Base-by-base conservation (phyloP, 2,888 invertebrate species). In the Hypercompe scribonia region DNA sequence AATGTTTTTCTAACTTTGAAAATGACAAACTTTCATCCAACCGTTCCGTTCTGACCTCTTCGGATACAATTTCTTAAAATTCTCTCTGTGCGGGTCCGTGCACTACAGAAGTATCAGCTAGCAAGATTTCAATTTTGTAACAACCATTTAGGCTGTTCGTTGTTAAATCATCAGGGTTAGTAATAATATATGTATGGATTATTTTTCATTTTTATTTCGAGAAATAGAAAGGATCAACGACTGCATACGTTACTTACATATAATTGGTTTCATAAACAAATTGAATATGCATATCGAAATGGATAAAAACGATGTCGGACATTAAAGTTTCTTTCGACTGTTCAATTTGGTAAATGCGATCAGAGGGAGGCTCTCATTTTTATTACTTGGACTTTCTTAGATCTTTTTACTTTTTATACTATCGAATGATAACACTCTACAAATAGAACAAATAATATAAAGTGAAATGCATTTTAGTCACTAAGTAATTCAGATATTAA, bases 281-380 rank as follows among this genome's bases (percentile, higher is more conserved):
- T 61, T 31, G 31, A 31, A 61, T 31, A 61, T 31, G 5, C 31
- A 18, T 31, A 31, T 61, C 18, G 31, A 4, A 61, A 7, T 61
- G 15, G 31, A 61, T 61, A 18, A 61, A 61, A 61, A 61, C 31
- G 61, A 61, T 15, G 61, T 61, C 31, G 61, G 31, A 61, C 28
- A 31, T 31, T 61, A 61, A 31, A 61, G 61, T 61, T 61, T 18
- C 28, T 61, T 61, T 28, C 18, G 5, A 31, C 31, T 46, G 24
- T 66, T 66, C 46, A 66, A 66, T 66, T 66, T 46, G 31, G 66
- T 66, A 66, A 66, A 46, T 66, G 46, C 46, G 66, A 46, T 46
- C 66, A 46, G 42, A 66, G 46, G 39, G 39, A 66, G 65, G 31
- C 66, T 61, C 61, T 61, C 61, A 36, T 33, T 33, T 31, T 31